A percentile compares a stretch with the other conserved stretches of the same genome.
phyloP scores from a whole-genome alignment of 1,140 invertebrate genomes.

The Globodera rostochiensis region DNA sequence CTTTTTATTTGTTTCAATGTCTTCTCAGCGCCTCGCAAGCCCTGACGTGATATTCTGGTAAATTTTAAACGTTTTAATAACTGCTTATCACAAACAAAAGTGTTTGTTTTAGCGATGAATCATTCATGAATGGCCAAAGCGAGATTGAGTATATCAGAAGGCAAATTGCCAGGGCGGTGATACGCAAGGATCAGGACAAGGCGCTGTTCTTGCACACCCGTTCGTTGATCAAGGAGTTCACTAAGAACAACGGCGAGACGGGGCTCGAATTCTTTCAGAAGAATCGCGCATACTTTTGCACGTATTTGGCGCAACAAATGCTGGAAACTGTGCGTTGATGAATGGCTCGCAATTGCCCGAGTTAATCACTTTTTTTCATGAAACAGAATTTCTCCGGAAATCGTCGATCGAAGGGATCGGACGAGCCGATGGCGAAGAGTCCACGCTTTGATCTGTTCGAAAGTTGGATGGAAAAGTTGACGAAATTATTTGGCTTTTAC shows the following conservation, averaged over 20 bases:
- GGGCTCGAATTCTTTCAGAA: neutral
- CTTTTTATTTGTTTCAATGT: neutral
- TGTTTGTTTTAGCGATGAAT: neutral
- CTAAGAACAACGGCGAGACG: neutral
- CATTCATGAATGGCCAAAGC: neutral
- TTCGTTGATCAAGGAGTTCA: neutral
- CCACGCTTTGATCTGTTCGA: neutral
- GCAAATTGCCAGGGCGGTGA: neutral
- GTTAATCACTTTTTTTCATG: neutral
- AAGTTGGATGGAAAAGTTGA: neutral
- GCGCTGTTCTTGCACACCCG: neutral
- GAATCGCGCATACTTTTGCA: neutral
- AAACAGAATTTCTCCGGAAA: neutral
- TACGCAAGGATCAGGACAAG: neutral
- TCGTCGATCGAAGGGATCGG: neutral
- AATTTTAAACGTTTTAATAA: too few relatives aligned
- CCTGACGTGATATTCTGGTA: slow-evolving; percentile 1
- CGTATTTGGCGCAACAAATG: neutral
- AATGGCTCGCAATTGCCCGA: neutral
- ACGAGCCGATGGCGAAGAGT: neutral
- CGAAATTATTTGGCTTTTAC: neutral
- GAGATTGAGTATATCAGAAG: neutral
- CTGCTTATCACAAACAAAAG: too few relatives aligned
- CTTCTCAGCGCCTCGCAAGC: neutral
- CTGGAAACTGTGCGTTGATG: neutral